These are phyloP conservation scores for Odontothrips loti DNA, from an alignment of 2,888 invertebrate genomes.

Conservation along the genomic window DNA sequence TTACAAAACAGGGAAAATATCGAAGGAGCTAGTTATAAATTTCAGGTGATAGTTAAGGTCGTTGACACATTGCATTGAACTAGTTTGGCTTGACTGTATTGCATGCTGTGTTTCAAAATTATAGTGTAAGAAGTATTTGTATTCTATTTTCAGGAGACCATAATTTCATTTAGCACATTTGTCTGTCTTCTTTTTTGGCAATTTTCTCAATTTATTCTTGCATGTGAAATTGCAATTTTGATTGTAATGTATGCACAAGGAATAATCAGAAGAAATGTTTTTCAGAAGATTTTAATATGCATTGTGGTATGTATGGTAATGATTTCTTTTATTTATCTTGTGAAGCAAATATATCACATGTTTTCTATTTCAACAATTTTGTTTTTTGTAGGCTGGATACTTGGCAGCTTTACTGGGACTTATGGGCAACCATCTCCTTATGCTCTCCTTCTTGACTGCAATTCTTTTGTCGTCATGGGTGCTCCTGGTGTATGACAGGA, in stretches of 20 bases:
- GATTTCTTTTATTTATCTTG: too few species aligned
- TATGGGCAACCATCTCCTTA: slow-evolving; percentile 56
- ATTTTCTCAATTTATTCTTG: slow-evolving; percentile 77
- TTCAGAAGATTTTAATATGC: neutral
- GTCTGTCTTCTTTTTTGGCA: slow-evolving; percentile 65
- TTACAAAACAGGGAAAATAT: slow-evolving; percentile 34
- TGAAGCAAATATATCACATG: neutral
- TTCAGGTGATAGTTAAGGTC: neutral
- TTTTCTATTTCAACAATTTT: slow-evolving; percentile 23
- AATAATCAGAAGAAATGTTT: slow-evolving; percentile 42
- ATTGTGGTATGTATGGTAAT: neutral
- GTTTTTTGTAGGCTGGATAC: slow-evolving; percentile 47
- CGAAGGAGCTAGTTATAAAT: slow-evolving; percentile 38
- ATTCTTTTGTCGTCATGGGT: slow-evolving; percentile 41
- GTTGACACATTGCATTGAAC: neutral
- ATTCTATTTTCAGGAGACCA: too few species aligned
- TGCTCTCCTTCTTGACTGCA: slow-evolving; percentile 49
- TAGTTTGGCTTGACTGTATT: neutral
- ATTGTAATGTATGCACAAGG: slow-evolving; percentile 60
- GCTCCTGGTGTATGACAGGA: slow-evolving; percentile 37
- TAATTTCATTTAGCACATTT: slow-evolving; percentile 42
- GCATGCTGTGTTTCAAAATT: neutral
- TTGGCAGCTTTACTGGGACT: slow-evolving; percentile 47
- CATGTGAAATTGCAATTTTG: slow-evolving; percentile 69
- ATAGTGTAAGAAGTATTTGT: neutral